phyloP scores from a whole-genome alignment of 2,797 vertebrate genomes.

The Eurystomus glaucurus region DNA sequence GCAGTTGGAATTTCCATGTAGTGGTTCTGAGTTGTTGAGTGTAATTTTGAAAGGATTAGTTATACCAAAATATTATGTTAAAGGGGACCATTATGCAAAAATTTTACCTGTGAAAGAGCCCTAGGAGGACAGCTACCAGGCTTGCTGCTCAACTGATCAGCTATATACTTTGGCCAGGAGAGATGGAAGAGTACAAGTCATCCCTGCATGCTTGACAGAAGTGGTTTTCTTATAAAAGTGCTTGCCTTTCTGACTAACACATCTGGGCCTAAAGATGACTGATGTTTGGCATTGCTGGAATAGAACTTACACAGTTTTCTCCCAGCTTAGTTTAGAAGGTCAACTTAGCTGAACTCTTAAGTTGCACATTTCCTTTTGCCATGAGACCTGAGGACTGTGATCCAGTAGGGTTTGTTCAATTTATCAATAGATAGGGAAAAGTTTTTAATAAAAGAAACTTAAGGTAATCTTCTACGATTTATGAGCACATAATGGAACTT shows the following conservation, averaged over 20 bases:
- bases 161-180: not conserved
- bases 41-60: slow-evolving; percentile 71
- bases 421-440: not conserved
- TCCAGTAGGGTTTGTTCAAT: not conserved
- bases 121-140: slow-evolving; percentile 10
- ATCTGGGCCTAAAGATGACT: not conserved
- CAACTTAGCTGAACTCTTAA: not conserved
- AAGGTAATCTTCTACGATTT: not conserved
- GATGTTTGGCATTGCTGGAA: not conserved
- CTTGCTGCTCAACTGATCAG: not conserved
- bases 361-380: not conserved
- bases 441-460: slow-evolving; percentile 35
- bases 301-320: not conserved
- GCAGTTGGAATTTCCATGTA: slow-evolving; percentile 31
- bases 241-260: slow-evolving; percentile 5
- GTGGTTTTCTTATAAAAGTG: not conserved
- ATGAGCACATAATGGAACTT: slow-evolving; percentile 38
- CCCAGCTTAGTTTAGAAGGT: not conserved
- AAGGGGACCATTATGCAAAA: slow-evolving; percentile 33
- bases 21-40: slow-evolving; percentile 47
- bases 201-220: not conserved
- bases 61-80: slow-evolving; percentile 68
- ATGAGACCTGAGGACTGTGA: not conserved
- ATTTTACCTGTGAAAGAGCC: slow-evolving; percentile 42
- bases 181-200: not conserved